Evolutionary conservation across 2,797 vertebrate genomes (phyloP).

Genomic region (Sebastes ruberrimus): DNA sequence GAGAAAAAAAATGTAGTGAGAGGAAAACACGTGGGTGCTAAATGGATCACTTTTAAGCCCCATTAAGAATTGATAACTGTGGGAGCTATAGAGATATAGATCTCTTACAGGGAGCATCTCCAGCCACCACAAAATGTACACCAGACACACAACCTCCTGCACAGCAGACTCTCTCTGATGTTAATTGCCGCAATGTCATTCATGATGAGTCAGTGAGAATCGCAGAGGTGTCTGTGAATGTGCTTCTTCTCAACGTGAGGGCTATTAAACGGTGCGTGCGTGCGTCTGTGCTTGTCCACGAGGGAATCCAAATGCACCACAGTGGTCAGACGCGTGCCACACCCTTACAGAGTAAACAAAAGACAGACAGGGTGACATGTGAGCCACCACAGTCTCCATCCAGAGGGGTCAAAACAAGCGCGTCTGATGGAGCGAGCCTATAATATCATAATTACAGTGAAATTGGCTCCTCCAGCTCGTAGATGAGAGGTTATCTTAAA

Average conservation of each 20-base stretch:
- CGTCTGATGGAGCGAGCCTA: not conserved
- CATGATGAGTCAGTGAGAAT: conserved; percentile 46
- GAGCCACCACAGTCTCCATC: not conserved
- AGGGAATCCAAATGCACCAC: conserved; percentile 41
- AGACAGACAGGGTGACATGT: not conserved
- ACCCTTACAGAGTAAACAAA: conserved; percentile 71
- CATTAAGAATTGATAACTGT: conserved; percentile 59
- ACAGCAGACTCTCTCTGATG: conserved; percentile 8
- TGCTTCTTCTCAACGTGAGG: not conserved
- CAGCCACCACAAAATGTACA: not conserved
- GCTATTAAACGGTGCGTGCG: not conserved
- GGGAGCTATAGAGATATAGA: conserved; percentile 27
- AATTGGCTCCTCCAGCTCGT: not conserved
- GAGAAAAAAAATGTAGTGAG: not conserved
- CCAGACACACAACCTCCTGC: not conserved
- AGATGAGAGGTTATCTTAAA: conserved; percentile 29
- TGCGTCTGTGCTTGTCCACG: not conserved
- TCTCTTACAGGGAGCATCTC: not conserved
- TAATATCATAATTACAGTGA: conserved; percentile 18
- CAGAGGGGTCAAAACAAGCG: not conserved
- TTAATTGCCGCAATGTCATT: conserved; percentile 52
- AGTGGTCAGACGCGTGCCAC: conserved; percentile 65
- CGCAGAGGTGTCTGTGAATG: conserved; percentile 19
- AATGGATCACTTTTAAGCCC: not conserved
- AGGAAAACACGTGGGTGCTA: not conserved